Percentiles rank a stretch among this genome's conserved stretches.
Evolutionary conservation across 2,113 vertebrate species (phyloP).

Genomic region (Tamias sibiricus): DNA sequence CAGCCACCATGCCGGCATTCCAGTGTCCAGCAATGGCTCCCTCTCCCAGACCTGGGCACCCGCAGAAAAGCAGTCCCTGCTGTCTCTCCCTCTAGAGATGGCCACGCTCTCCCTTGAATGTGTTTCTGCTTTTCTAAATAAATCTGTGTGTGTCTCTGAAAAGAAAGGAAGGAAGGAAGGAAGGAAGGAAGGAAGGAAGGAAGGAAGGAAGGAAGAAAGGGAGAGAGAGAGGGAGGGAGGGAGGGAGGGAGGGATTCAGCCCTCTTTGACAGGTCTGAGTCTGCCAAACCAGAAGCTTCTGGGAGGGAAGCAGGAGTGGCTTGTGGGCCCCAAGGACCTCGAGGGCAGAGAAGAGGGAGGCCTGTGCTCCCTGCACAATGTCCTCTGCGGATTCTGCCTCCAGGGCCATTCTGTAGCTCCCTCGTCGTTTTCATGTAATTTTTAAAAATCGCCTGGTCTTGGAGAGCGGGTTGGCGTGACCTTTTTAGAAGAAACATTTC

Average conservation of each 20-base stretch:
- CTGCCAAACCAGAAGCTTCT: background rate
- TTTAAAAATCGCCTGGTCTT: too few species aligned
- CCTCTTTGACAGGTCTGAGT: fast-evolving
- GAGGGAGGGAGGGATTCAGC: too few species aligned
- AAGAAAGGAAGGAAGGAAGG: background rate
- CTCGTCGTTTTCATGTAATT: background rate
- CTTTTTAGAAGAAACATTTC: background rate
- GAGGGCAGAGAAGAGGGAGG: background rate
- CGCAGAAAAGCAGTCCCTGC: background rate
- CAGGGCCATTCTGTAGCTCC: fast-evolving
- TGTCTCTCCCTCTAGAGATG: too few species aligned
- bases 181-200: too few species aligned
- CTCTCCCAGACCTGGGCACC: background rate
- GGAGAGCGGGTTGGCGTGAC: background rate
- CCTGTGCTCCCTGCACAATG: fast-evolving
- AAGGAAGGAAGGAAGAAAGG: too few species aligned
- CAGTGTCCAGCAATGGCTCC: fast-evolving
- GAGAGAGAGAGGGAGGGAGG: too few species aligned
- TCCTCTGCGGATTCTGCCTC: background rate
- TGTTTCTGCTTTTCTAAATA: too few species aligned
- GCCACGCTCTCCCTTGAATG: too few species aligned
- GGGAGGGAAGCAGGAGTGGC: background rate
- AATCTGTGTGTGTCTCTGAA: too few species aligned
- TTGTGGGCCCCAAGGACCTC: fast-evolving
- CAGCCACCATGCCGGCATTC: fast-evolving